Evolutionary conservation across 2,888 invertebrate species (phyloP).

Genomic region (Euphydryas editha): DNA sequence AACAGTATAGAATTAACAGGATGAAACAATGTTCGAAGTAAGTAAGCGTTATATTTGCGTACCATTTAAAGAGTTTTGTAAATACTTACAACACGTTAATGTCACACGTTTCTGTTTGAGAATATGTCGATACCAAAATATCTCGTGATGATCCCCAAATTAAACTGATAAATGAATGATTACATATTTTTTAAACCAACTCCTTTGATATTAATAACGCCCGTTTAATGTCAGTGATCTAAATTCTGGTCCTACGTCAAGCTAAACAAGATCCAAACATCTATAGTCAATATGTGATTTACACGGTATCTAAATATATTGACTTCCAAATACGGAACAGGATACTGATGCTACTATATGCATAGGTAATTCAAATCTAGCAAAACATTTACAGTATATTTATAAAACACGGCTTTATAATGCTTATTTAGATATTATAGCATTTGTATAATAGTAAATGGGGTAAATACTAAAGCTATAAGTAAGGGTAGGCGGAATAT

Average conservation of each 20-base stretch:
- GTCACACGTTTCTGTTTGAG: conserved; percentile 66
- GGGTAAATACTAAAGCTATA: conserved; percentile 81
- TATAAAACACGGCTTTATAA: conserved; percentile 57
- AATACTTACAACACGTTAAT: conserved; percentile 81
- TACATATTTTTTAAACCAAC: conserved; percentile 51
- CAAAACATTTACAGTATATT: conserved; percentile 60
- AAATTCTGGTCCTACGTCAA: conserved; percentile 72
- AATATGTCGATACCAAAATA: conserved; percentile 64
- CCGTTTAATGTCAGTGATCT: conserved; percentile 63
- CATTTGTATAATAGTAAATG: conserved; percentile 68
- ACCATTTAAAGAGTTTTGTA: conserved; percentile 68
- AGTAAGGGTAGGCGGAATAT: conserved; percentile 74
- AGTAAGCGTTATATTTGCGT: conserved; percentile 78
- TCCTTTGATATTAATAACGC: conserved; percentile 46
- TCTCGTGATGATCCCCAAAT: conserved; percentile 66
- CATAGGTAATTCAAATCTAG: conserved; percentile 63
- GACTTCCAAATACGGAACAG: conserved; percentile 55
- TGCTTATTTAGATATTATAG: conserved; percentile 66
- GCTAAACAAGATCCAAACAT: conserved; percentile 67
- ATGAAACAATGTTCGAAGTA: conserved; percentile 49
- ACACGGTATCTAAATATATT: conserved; percentile 51
- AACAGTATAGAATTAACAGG: conserved; percentile 68
- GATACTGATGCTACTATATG: conserved; percentile 65
- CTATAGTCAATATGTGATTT: conserved; percentile 61
- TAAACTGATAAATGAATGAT: conserved; percentile 71